Evolutionary conservation across 1,140 invertebrate species (phyloP), one percentile per base, ranked within the genome.

Genomic region (Meloidogyne floridensis): DNA sequence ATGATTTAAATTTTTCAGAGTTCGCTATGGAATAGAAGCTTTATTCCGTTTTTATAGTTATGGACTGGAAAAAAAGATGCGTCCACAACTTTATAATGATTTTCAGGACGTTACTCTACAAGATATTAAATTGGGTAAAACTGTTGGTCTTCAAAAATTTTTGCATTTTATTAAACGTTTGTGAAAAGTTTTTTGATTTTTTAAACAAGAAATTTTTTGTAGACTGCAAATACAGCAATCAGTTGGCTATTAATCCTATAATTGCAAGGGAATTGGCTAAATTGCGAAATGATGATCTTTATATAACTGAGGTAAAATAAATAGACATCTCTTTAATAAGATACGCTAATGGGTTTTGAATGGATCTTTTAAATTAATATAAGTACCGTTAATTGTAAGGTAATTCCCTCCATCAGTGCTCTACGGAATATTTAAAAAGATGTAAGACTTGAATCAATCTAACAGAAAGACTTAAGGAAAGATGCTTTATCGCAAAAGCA

Each of bases 31-130:
- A 20, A 87, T 98, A 13, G 97, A 99, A 91, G 98, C 97, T 90
- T 92, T 99, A 10, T 99, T 98, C 93, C 93, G 97, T n/a, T 98
- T 96, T 92, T 99, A 94, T 91, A 98, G 95, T 86, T 99, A 99
- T 90, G 97, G 97, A 6, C 92, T 99, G 72, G 97, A 99, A 91
- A 94, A 94, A 85, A 95, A 95, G 91, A 98, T 98, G 91, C 92
- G 96, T 86, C 93, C 94, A 18, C 94, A 96, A 84, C 90, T 99
- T 9, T 99, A 96, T 91, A 93, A 95, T 91, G 95, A 98, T 90
- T 99, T 99, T 92, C 95, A 98, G 92, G 92, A 93, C 73, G 97
- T 98, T 92, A 97, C 96, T 0, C 92, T 97, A 15, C 92, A 92
- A 86, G 97, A 99, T 92, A 95, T 95, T 91, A 94, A 97, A 90